These are phyloP conservation scores for Etheostoma spectabile DNA, from an alignment of 2,113 vertebrate species.

Conservation along the genomic window DNA sequence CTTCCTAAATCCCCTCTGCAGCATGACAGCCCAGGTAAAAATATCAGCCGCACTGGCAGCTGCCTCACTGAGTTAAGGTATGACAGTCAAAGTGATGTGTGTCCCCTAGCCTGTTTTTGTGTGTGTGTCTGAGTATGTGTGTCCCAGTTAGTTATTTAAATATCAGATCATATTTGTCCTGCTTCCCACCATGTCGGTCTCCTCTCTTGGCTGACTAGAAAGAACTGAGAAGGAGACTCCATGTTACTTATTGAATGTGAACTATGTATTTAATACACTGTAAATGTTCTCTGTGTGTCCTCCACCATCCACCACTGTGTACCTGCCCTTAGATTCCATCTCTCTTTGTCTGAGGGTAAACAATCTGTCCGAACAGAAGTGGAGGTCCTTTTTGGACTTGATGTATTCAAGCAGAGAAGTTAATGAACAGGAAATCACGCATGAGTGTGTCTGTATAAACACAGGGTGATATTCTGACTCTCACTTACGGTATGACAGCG, in stretches of 20 bases:
- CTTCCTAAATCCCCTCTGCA: slow-evolving; percentile 32
- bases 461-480: background rate
- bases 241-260: background rate
- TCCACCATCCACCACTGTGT: background rate
- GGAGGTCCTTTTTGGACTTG: background rate
- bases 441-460: slow-evolving; percentile 15
- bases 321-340: background rate
- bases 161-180: slow-evolving; percentile 52
- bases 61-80: slow-evolving; percentile 34
- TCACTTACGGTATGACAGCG: background rate
- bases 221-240: background rate
- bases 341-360: slow-evolving; percentile 1
- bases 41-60: slow-evolving; percentile 15
- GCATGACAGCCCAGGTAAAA: slow-evolving; percentile 39
- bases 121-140: slow-evolving; percentile 19
- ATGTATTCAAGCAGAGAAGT: background rate
- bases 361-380: slow-evolving; percentile 4
- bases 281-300: slow-evolving; percentile 5
- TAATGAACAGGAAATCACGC: slow-evolving; percentile 8
- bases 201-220: slow-evolving; percentile 29
- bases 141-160: slow-evolving; percentile 51
- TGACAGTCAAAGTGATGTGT: slow-evolving; percentile 27
- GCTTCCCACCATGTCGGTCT: slow-evolving; percentile 49
- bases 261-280: background rate
- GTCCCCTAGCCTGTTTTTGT: background rate